Evolutionary conservation across 2,113 vertebrate genomes (phyloP), one percentile per base, ranked within the genome.

Genomic region (Damaliscus lunatus): DNA sequence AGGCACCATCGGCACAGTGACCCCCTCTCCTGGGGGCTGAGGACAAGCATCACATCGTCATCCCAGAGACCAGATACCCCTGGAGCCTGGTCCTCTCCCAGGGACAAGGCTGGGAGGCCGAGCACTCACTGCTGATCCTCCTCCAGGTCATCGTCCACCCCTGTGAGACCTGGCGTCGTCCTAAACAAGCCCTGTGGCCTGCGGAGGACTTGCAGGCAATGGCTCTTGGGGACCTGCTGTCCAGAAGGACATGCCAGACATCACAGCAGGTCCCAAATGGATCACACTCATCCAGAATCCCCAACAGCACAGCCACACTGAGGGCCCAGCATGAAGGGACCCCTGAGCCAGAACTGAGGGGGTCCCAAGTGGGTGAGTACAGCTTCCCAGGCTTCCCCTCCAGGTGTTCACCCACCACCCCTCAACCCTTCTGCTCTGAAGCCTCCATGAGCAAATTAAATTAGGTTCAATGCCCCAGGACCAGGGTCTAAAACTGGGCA

Each of bases 201-300:
- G 67, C 9, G 1, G 67, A 74, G 36, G 67, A 74, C 21, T 74
- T 40, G 19, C 67, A 74, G n/a, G 78, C 57, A 3, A 55, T 7
- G 31, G 71, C 67, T 80, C 27, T 19, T 31, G 8, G 13, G 25
- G 40, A 27, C 7, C 3, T 13, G 13, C 48, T 12, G 6, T 29
- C 90, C 60, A 71, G 48, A 46, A 48, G 19, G 7, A 25, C 12
- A 15, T 1, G 17, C 10, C 1, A 2, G 59, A 52, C 27, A 3
- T 33, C 90, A 43, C 48, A 3, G 80, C 48, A 16, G n/a, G 48
- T 29, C 60, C 90, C 31, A 21, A 40, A 43, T 25, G 74, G 59
- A 12, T 17, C 2, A 5, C 3, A 3, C 19, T 5, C 43, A 16
- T 21, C 59, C 4, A 29, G 17, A 67, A 31, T 1, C 46, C 40